Evolutionary conservation across 2,888 invertebrate species (phyloP), one percentile per base, ranked within the genome.

Genomic region (Trypoxylon attenuatum): DNA sequence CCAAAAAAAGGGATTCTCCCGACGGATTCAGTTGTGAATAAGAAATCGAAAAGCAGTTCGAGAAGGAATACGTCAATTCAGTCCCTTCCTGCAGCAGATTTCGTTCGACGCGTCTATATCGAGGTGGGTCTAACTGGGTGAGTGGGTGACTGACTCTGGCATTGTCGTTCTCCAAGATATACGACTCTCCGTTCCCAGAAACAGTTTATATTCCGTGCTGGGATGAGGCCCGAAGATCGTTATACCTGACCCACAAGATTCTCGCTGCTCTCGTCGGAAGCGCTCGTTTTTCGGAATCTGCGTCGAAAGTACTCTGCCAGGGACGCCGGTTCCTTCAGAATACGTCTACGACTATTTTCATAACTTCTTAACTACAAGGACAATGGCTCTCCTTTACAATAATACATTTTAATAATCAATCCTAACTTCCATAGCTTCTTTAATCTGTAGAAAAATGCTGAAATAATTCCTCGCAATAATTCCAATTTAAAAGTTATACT

Each of bases 81-180:
- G 22, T 6, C 54, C 46, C 52, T 69, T 63, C 51, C 49, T 22
- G 56, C 25, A 47, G 50, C 50, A 50, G 62, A 75, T 70, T 71
- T 72, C 76, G 76, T 65, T 58, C 46, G 53, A 56, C 64, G 69
- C 55, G 62, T 70, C 65, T 75, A 72, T 76, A 72, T 72, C 72
- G 76, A 72, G 63, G 61, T 63, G 52, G 67, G 55, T 29, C 67
- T 58, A 51, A 41, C 47, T 33, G 71, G 56, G 60, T 61, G 71
- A 69, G 72, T 70, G 68, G 83, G 84, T 84, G 84, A 85, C 77
- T 83, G 82, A 83, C 80, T 83, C 70, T 60, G 75, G 80, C 77
- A 86, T 85, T 86, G 85, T 86, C 84, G 78, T 80, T 77, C 78
- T 69, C 38, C 63, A 85, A 86, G 86, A 86, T 86, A 86, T 87